Base-by-base conservation (phyloP, 2,888 invertebrate species). In the Halictus quadricinctus region DNA sequence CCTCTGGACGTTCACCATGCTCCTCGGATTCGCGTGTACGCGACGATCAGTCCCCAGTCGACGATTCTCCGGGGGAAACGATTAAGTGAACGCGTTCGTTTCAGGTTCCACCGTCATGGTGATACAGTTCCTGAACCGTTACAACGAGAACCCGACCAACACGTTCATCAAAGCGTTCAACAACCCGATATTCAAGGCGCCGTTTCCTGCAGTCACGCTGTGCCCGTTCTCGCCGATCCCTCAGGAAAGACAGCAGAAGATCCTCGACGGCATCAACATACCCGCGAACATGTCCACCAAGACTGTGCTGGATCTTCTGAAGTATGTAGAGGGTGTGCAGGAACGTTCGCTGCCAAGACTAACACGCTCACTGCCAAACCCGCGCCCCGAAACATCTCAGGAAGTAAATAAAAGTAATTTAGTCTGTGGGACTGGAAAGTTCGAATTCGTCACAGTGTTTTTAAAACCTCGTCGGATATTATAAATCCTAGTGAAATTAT, bases 161-260 rank as follows among this genome's bases (percentile, higher is more conserved):
- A 94, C 94, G 1, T 92, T 92, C 8, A 91, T 95, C 80, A 79
- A 91, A 78, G 91, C 93, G 0, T 91, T 92, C 69, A 90, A 92
- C 74, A 91, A 92, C 0, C 94, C 95, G 12, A 91, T 93, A 43
- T 90, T 88, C 18, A 43, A 88, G 4, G 90, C 93, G 50, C 92
- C 93, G 10, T 95, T 95, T 90, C 95, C 95, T 18, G 94, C 93
- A 2, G 89, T 95, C 5, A 94, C 95, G 15, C 90, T 95, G 69
- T 95, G 95, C 81, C 93, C 94, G 21, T 83, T 92, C 4, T 90
- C 58, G 79, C 93, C 43, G 69, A 83, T 58, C 88, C 92, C 80
- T 54, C 88, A 12, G 64, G 84, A 69, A 82, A 91, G 73, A 50
- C 94, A 93, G 91, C 84, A 41, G 5, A 46, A 70, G 21, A 69